Evolutionary conservation across 1,140 invertebrate species (phyloP).

Genomic region (Uloborus diversus): DNA sequence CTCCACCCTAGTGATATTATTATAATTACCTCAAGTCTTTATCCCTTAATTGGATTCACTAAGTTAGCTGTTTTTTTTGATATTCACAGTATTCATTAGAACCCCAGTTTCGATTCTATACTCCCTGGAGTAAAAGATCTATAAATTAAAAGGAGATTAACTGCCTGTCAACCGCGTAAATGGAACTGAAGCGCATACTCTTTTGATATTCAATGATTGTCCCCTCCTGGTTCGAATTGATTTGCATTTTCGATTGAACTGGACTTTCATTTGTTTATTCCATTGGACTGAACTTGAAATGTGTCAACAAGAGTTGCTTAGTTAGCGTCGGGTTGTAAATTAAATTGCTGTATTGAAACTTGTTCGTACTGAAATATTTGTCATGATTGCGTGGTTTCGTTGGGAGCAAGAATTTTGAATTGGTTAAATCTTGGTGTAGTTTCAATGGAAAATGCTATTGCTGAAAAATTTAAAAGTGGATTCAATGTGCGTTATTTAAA

Average conservation of each 20-base stretch:
- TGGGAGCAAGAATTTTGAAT: too few species aligned
- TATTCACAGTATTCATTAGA: conserved; percentile 27
- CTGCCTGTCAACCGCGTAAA: conserved; percentile 37
- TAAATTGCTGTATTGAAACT: too few species aligned
- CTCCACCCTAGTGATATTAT: conserved; percentile 36
- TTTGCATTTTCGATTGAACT: conserved; percentile 5
- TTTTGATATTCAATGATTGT: conserved; percentile 29
- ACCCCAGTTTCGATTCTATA: conserved; percentile 3
- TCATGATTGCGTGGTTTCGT: too few species aligned
- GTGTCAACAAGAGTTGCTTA: too few species aligned
- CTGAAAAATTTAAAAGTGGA: too few species aligned
- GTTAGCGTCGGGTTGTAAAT: too few species aligned
- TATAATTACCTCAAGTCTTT: conserved; percentile 42
- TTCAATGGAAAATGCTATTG: too few species aligned
- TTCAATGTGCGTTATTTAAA: too few species aligned
- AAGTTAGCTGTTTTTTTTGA: conserved; percentile 27
- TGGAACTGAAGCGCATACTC: conserved; percentile 1
- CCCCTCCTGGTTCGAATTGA: conserved; percentile 11
- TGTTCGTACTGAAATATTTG: too few species aligned
- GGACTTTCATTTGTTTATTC: background rate
- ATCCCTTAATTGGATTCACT: conserved; percentile 38
- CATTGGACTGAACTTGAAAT: too few species aligned
- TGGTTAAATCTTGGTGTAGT: too few species aligned
- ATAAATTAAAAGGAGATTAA: conserved; percentile 45
- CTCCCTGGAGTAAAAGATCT: background rate